Conservation (phyloP, 2,888 invertebrate species). For the Plebejus anna region DNA sequence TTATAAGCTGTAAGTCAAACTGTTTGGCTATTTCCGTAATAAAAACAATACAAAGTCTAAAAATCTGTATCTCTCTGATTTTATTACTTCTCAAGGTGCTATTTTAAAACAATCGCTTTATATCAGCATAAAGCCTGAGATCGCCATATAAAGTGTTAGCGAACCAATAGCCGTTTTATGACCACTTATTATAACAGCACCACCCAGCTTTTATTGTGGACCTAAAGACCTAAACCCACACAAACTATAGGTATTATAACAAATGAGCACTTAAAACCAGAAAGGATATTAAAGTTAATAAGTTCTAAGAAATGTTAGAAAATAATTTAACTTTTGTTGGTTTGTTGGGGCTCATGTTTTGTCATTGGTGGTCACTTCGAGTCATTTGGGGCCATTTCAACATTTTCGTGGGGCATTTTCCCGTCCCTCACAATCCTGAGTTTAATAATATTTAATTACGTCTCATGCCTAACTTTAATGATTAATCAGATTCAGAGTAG, state of each 20-base stretch:
- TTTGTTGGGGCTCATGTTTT: too few relatives aligned
- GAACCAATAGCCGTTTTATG: slow-evolving; percentile 20
- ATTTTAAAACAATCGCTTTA: neutral
- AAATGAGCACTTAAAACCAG: neutral
- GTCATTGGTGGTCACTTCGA: too few relatives aligned
- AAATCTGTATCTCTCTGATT: neutral
- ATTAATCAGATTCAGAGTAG: too few relatives aligned
- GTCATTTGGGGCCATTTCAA: too few relatives aligned
- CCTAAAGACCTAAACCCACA: slow-evolving; percentile 8
- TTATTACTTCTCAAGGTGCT: neutral
- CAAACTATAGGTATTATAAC: neutral
- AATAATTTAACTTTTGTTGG: neutral
- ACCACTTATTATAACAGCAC: slow-evolving; percentile 6
- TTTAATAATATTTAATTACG: too few relatives aligned
- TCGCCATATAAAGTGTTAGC: slow-evolving; percentile 15
- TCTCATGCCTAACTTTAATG: too few relatives aligned
- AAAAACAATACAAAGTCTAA: neutral
- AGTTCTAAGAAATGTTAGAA: neutral
- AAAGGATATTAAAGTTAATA: neutral
- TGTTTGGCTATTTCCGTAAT: too few relatives aligned
- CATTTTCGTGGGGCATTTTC: too few relatives aligned
- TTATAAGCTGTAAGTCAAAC: too few relatives aligned
- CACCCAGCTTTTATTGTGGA: slow-evolving; percentile 1
- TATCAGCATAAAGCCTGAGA: neutral
- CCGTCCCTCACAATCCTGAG: too few relatives aligned